phyloP scores from a whole-genome alignment of 1,140 invertebrate genomes.

The Aphaenogaster ashmeadi region DNA sequence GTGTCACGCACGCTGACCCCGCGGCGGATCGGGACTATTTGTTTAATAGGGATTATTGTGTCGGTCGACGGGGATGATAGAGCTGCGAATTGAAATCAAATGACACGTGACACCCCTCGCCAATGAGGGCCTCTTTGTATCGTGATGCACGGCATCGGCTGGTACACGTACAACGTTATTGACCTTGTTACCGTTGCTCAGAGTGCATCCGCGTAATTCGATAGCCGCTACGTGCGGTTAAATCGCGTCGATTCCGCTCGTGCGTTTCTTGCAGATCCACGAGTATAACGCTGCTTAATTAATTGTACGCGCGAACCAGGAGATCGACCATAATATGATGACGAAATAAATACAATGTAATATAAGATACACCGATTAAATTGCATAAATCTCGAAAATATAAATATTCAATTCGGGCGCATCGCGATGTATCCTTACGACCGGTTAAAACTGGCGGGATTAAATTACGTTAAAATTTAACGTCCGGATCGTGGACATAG shows the following conservation, averaged over 20 bases:
- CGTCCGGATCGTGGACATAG: constrained; percentile 13
- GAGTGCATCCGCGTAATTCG: constrained; percentile 34
- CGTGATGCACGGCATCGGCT: constrained; percentile 21
- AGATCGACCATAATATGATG: not conserved
- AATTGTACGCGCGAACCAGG: not conserved
- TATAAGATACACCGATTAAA: not conserved
- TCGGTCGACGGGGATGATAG: constrained; percentile 67
- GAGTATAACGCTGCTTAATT: not conserved
- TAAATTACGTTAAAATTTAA: constrained; percentile 49
- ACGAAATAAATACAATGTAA: constrained; percentile 7
- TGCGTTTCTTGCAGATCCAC: not conserved
- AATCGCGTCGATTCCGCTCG: constrained; percentile 7
- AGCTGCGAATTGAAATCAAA: constrained; percentile 81
- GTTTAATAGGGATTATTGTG: constrained; percentile 84
- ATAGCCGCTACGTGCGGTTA: not conserved
- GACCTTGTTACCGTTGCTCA: constrained; percentile 45
- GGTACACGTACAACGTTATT: constrained; percentile 30
- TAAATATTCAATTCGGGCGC: constrained; percentile 3
- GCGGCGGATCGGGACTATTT: constrained; percentile 78
- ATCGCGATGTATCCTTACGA: not conserved
- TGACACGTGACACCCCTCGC: constrained; percentile 80
- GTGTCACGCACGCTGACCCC: constrained; percentile 36
- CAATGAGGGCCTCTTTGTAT: constrained; percentile 64
- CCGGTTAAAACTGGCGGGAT: not conserved
- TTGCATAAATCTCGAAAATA: not conserved